Evolutionary conservation across 37 sponge, comb jelly and placozoan genomes (phyloP).

Genomic region (Lycopodina hypogea): DNA sequence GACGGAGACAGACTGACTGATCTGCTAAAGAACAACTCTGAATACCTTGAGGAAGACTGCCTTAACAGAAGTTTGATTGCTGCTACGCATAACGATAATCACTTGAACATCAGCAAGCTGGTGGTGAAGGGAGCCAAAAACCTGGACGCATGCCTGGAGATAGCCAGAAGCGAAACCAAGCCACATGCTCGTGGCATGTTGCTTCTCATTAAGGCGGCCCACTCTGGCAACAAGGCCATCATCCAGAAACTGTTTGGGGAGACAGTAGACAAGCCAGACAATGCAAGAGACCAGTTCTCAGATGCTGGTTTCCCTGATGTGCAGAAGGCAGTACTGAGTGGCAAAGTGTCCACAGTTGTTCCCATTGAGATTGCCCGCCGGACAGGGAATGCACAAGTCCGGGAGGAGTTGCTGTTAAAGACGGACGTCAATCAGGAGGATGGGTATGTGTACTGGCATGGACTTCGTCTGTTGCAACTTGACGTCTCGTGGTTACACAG

Average conservation of each 20-base stretch:
- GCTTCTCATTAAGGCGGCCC: slow-evolving; percentile 60
- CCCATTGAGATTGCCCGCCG: slow-evolving; percentile 78
- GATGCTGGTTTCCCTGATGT: slow-evolving; percentile 56
- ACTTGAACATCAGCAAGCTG: slow-evolving; percentile 56
- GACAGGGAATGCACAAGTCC: slow-evolving; percentile 15
- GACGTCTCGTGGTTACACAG: slow-evolving; percentile 68
- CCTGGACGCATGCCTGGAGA: slow-evolving; percentile 41
- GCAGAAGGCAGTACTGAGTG: slow-evolving; percentile 44
- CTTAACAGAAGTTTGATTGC: slow-evolving; percentile 57
- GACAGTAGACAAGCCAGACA: not conserved
- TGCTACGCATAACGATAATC: slow-evolving; percentile 56
- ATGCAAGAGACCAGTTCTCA: not conserved
- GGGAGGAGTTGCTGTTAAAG: slow-evolving; percentile 73
- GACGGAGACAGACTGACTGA: slow-evolving; percentile 55
- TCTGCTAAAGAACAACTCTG: slow-evolving; percentile 25
- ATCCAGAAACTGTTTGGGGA: slow-evolving; percentile 68
- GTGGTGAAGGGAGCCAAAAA: slow-evolving; percentile 57
- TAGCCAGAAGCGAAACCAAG: slow-evolving; percentile 27
- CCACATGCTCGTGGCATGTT: slow-evolving; percentile 56
- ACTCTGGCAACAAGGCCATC: slow-evolving; percentile 33
- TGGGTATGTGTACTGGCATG: slow-evolving; percentile 73
- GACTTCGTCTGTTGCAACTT: slow-evolving; percentile 55
- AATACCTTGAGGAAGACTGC: slow-evolving; percentile 55
- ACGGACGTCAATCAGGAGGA: slow-evolving; percentile 72
- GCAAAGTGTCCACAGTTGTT: slow-evolving; percentile 67